Base-by-base conservation (phyloP, 2,113 vertebrate species). In the Odontesthes bonariensis region DNA sequence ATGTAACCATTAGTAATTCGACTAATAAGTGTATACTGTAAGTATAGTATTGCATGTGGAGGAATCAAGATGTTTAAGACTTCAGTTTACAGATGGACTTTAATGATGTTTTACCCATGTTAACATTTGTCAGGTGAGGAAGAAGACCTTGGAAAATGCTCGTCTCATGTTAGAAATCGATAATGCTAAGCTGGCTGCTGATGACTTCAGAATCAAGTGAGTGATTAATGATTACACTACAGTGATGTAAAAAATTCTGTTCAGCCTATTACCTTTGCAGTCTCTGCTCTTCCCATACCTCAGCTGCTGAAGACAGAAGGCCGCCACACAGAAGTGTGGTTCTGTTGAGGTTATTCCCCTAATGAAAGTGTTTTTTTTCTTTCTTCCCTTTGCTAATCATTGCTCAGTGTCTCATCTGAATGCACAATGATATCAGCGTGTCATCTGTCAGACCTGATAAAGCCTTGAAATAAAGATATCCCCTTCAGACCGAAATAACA, bases 131-230 rank as follows among this genome's bases (percentile, higher is more conserved):
- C 65, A 96, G 95, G 93, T 96, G 81, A 93, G 93, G 81, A 93
- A 92, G 89, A 93, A 77, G 81, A 94, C 92, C 7, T 68, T 95
- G 91, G 93, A 94, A 80, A 96, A 95, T 3, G 94, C 95, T 32
- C 93, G 92, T 22, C 92, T 96, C 76, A 92, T 95, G 92, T 51
- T 95, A 61, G 94, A 94, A 89, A 95, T 96, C 0, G 95, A 96
- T 86, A 96, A 95, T 8, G 94, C 94, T 58, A 96, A 94, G 82
- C 90, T 96, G 87, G 95, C 95, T 7, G 94, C 94, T 3, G 95
- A 96, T 69, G 95, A 96, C 88, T 95, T 96, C 92, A 92, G 92
- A 83, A 91, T 94, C 83, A 96, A 96, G 95, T 95, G 74, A 93
- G 95, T 86, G 44, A 40, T 67, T 57, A 40, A 69, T 61, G 49